These are phyloP conservation scores for Carposina sasakii DNA, from an alignment of 1,140 invertebrate species.

Conservation along the genomic window DNA sequence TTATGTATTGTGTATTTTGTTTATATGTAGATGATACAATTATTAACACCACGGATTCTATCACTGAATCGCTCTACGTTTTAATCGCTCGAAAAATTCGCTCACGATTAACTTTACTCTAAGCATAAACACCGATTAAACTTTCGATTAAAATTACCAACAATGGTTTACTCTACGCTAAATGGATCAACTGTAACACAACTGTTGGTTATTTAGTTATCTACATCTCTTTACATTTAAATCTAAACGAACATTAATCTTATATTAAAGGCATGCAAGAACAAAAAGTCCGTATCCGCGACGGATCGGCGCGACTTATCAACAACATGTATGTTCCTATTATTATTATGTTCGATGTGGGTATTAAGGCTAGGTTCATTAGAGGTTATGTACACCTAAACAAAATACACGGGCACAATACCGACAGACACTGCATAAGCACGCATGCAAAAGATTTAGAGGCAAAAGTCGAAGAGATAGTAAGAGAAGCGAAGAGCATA, in stretches of 20 bases:
- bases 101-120: constrained; percentile 61
- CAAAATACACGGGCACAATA: constrained; percentile 54
- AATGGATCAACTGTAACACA: constrained; percentile 52
- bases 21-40: constrained; percentile 7
- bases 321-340: constrained; percentile 55
- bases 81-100: constrained; percentile 62
- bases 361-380: constrained; percentile 63
- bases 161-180: constrained; percentile 43
- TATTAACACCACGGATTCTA: constrained; percentile 10
- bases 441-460: constrained; percentile 70
- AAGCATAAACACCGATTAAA: constrained; percentile 66
- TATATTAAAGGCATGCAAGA: constrained; percentile 62
- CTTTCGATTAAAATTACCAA: constrained; percentile 36
- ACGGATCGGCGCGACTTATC: constrained; percentile 3
- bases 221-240: constrained; percentile 58
- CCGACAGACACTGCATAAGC: constrained; percentile 58
- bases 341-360: constrained; percentile 66
- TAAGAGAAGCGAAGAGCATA: constrained; percentile 32
- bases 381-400: constrained; percentile 58
- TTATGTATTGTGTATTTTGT: constrained; percentile 1
- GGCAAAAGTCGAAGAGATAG: constrained; percentile 50
- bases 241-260: constrained; percentile 34
- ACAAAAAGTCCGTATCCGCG: constrained; percentile 23
- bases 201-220: constrained; percentile 41
- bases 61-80: too few species aligned